phyloP scores from a whole-genome alignment of 2,888 invertebrate genomes.

The Xiphydria camelus region DNA sequence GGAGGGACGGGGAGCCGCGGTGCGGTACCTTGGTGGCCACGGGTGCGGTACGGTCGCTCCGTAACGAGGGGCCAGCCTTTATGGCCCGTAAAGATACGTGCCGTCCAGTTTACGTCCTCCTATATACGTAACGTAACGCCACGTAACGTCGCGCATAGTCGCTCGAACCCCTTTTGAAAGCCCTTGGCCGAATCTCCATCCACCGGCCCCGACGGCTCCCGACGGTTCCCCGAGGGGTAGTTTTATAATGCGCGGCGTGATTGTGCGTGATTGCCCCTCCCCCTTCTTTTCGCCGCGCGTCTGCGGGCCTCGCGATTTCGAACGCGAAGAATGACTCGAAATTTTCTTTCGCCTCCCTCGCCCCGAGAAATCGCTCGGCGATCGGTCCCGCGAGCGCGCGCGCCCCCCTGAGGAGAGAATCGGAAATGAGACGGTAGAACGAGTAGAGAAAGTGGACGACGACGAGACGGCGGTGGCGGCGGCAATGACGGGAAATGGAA shows the following conservation, averaged over 20 bases:
- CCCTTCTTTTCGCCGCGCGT: too few species aligned
- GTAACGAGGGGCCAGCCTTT: constrained; percentile 56
- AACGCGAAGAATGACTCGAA: constrained; percentile 22
- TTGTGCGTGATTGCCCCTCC: constrained; percentile 47
- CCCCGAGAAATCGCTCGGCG: background rate
- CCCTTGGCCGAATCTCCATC: constrained; percentile 38
- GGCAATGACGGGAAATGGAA: too few species aligned
- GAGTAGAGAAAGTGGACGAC: too few species aligned
- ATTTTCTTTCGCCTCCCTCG: constrained; percentile 7
- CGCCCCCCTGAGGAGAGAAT: too few species aligned
- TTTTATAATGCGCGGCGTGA: constrained; percentile 49
- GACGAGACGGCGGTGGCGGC: too few species aligned
- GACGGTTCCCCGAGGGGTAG: constrained; percentile 40
- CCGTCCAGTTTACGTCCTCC: constrained; percentile 49
- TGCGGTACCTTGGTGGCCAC: constrained; percentile 58
- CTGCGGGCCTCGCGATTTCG: too few species aligned
- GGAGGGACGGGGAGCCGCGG: constrained; percentile 23
- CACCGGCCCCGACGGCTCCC: constrained; percentile 8
- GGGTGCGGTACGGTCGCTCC: constrained; percentile 49
- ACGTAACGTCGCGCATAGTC: constrained; percentile 6
- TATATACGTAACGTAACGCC: constrained; percentile 3
- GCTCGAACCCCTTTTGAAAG: constrained; percentile 37
- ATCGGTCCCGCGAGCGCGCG: background rate
- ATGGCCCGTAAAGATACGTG: constrained; percentile 58
- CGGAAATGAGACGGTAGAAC: too few species aligned